These are phyloP conservation scores for Falcunculus frontatus DNA, from an alignment of 2,113 vertebrate genomes.

Conservation along the genomic window DNA sequence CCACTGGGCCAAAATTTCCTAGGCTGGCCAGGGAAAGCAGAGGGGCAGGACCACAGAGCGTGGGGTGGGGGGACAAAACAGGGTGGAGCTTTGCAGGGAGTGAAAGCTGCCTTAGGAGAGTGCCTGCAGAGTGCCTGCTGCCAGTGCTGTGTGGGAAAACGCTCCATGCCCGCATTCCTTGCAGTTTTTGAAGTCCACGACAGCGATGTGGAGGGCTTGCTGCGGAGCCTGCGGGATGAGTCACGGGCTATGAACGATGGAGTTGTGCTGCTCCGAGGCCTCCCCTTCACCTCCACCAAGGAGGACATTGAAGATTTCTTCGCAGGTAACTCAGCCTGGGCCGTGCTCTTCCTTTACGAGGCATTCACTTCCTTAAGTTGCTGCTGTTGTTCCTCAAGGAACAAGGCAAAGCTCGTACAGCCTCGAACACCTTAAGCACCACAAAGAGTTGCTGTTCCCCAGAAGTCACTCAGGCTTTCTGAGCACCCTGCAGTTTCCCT, in stretches of 20 bases:
- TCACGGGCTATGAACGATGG: slow-evolving; percentile 54
- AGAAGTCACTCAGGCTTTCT: not conserved
- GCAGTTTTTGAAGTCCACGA: slow-evolving; percentile 85
- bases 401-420: accelerated
- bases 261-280: slow-evolving; percentile 84
- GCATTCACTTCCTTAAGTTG: not conserved
- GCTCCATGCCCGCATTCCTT: not conserved
- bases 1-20: accelerated
- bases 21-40: too few species aligned
- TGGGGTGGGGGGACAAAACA: accelerated
- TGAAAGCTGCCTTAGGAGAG: not conserved
- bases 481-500: not conserved
- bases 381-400: not conserved
- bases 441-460: not conserved
- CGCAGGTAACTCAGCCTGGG: slow-evolving; percentile 68
- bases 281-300: slow-evolving; percentile 82
- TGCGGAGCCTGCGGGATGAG: slow-evolving; percentile 71
- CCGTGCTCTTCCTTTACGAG: not conserved
- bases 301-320: slow-evolving; percentile 85
- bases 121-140: too few species aligned
- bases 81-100: accelerated
- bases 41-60: accelerated
- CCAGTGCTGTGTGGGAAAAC: accelerated
- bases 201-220: slow-evolving; percentile 79
- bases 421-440: not conserved